Evolutionary conservation across 2,113 vertebrate species (phyloP), one percentile per base, ranked within the genome.

Genomic region (Hydrochoerus hydrochaeris): DNA sequence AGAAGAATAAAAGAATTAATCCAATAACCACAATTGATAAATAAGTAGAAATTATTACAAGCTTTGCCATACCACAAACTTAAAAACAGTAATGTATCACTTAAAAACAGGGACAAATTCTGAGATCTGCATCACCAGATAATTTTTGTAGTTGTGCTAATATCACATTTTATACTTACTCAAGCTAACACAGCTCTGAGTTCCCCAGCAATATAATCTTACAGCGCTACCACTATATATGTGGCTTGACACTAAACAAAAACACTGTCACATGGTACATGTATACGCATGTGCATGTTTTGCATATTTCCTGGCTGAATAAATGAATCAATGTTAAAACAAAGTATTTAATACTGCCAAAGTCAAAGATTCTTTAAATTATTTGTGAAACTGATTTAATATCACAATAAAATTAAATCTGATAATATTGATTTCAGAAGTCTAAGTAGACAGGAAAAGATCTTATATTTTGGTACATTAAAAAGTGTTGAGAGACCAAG

Each of bases 381-480:
- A 87, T 91, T 88, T 91, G 3, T 88, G 62, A 92, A 65, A 46
- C 57, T 81, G n/a, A 19, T 71, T 71, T 85, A 94, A 91, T 17
- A 80, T 58, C 35, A 82, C 38, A 89, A 78, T 38, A 82, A 88
- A 85, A 88, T 85, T 7, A 54, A 54, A 2, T 94, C 35, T 69
- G n/a, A n/a, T 83, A 60, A 9, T 26, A 82, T 16, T 82, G 41
- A 24, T 86, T 86, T 90, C 80, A 81, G 69, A 71, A 38, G 19
- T 71, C 32, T 71, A n/a, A n/a, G 1, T 71, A 22, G 19, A 71
- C 20, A 65, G 35, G 71, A 24, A 90, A 89, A 86, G 28, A 75
- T 90, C 49, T 85, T 86, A 90, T 17, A 92, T 85, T 63, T 63
- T 95, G 95, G 73, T 67, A 86, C 19, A 81, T 86, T 78, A 69